phyloP scores from a whole-genome alignment of 1,140 invertebrate species.

The Eupeodes corollae region DNA sequence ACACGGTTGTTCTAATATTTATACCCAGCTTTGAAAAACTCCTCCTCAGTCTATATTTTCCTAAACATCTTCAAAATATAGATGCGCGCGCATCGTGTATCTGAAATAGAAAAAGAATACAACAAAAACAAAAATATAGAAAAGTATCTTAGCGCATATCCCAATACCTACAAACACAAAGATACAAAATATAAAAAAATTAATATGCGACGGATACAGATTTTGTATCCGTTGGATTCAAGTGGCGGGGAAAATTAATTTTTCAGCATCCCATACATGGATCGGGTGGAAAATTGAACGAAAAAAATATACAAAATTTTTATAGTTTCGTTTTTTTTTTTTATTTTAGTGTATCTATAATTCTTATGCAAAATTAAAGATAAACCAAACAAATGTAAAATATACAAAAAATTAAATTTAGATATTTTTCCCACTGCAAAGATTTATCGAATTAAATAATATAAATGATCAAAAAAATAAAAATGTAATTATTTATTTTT shows the following conservation, averaged over 20 bases:
- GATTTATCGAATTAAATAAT: no score
- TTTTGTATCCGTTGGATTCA: background rate
- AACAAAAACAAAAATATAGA: no score
- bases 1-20: constrained; percentile 35
- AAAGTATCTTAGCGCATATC: no score
- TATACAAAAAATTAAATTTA: no score
- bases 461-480: no score
- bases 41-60: constrained; percentile 10
- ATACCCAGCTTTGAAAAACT: constrained; percentile 27
- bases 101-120: background rate
- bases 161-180: background rate
- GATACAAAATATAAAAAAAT: background rate
- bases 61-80: background rate
- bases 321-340: background rate
- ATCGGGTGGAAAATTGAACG: constrained; percentile 2
- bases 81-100: background rate
- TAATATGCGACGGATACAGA: background rate
- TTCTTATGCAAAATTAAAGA: no score
- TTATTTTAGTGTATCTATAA: no score
- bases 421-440: no score
- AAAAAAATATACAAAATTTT: background rate
- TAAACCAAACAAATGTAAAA: no score
- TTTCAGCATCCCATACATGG: constrained; percentile 10
- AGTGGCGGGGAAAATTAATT: background rate
- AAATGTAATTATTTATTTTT: no score